A percentile compares a stretch with the other conserved stretches of the same genome.
Evolutionary conservation across 2,113 vertebrate species (phyloP).

Genomic region (pig (Sus scrofa)): DNA sequence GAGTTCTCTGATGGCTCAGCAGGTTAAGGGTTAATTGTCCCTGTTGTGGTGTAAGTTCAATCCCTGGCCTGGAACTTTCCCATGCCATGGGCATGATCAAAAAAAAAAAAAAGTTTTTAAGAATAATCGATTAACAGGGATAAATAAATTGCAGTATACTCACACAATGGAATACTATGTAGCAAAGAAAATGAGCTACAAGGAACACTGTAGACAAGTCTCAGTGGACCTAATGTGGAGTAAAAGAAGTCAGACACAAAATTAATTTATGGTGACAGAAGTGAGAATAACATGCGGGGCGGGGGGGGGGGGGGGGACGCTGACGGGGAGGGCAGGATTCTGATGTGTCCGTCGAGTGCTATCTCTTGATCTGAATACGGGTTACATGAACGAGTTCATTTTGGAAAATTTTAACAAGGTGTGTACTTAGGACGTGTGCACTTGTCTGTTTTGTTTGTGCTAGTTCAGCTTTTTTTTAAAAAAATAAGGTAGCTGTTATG

Average conservation of each 20-base stretch:
- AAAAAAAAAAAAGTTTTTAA: neutral
- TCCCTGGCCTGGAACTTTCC: too few species aligned
- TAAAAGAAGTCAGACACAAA: neutral
- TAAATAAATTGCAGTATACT: neutral
- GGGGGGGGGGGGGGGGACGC: too few species aligned
- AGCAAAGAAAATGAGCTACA: neutral
- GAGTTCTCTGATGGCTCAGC: too few species aligned
- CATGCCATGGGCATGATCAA: too few species aligned
- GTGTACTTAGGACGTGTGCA: neutral
- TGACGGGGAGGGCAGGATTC: rapidly evolving
- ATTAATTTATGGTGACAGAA: neutral
- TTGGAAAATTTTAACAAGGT: neutral
- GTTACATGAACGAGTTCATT: neutral
- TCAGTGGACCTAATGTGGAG: too few species aligned
- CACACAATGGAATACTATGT: neutral
- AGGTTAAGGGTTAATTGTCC: too few species aligned
- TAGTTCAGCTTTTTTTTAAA: too few species aligned
- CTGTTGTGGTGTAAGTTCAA: too few species aligned
- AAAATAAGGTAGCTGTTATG: neutral
- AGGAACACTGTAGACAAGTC: neutral
- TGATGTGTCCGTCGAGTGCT: too few species aligned
- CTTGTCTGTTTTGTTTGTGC: neutral
- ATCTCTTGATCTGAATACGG: neutral
- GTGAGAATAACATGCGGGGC: neutral
- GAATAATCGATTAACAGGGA: neutral